A percentile compares a stretch with the other conserved stretches of the same genome.
phyloP scores from a whole-genome alignment of 2,888 invertebrate genomes.

The Aphidius colemani region DNA sequence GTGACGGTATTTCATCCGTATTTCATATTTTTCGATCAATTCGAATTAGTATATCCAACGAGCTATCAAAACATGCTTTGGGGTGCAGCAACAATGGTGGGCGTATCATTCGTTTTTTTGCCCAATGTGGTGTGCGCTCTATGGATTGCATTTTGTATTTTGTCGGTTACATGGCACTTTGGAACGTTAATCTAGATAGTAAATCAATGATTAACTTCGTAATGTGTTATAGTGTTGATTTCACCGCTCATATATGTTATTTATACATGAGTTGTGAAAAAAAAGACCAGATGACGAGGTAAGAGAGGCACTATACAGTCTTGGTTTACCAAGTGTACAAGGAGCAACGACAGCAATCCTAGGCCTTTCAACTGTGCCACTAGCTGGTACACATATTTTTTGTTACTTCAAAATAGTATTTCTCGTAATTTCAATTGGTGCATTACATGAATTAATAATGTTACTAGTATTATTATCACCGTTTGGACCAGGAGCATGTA shows the following conservation, averaged over 20 bases:
- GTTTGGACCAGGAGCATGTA: conserved; percentile 81
- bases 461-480: conserved; percentile 84
- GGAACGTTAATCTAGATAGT: conserved; percentile 92
- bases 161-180: conserved; percentile 94
- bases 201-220: conserved; percentile 97
- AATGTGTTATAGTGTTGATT: conserved; percentile 96
- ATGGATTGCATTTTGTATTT: conserved; percentile 95
- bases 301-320: conserved; percentile 82
- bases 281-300: conserved; percentile 79
- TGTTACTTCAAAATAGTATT: conserved; percentile 97
- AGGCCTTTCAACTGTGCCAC: conserved; percentile 81
- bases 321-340: conserved; percentile 90
- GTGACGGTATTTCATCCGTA: conserved; percentile 94
- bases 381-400: conserved; percentile 94
- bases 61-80: conserved; percentile 88
- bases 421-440: conserved; percentile 91
- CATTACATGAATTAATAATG: conserved; percentile 89
- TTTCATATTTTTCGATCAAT: conserved; percentile 94
- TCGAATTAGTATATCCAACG: conserved; percentile 84
- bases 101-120: conserved; percentile 90
- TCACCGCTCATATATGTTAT: conserved; percentile 94
- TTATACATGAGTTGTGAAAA: conserved; percentile 91
- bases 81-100: conserved; percentile 91
- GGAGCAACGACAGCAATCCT: conserved; percentile 90
- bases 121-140: conserved; percentile 89